Conservation (phyloP, 2,797 vertebrate genomes). For the Diplodus puntazzo region DNA sequence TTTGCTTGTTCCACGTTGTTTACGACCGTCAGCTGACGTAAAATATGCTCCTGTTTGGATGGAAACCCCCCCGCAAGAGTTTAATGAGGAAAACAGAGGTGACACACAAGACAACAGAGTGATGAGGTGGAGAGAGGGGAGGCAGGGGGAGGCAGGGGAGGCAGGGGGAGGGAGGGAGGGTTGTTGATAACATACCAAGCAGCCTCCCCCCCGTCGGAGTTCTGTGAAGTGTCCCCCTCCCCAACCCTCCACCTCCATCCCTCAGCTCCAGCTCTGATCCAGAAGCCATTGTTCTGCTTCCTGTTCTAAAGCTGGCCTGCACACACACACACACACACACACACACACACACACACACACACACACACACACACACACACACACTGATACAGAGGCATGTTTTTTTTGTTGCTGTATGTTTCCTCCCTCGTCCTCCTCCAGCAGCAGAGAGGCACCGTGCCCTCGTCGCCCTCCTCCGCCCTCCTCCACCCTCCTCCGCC, state of each 20-base stretch:
- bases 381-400: conserved; percentile 42
- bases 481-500: conserved; percentile 43
- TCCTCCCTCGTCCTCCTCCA: conserved; percentile 58
- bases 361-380: conserved; percentile 13
- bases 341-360: background rate
- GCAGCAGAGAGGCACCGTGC: conserved; percentile 64
- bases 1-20: conserved; percentile 1
- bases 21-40: conserved; percentile 2
- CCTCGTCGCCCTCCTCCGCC: conserved; percentile 44
- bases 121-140: background rate
- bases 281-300: conserved; percentile 81
- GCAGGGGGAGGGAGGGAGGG: background rate
- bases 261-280: conserved; percentile 59
- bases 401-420: conserved; percentile 72
- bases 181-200: conserved; percentile 62
- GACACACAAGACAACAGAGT: conserved; percentile 19
- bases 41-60: conserved; percentile 56
- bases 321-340: conserved; percentile 29
- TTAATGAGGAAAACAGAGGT: conserved; percentile 53
- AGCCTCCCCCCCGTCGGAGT: conserved; percentile 3
- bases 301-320: conserved; percentile 77
- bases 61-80: conserved; percentile 23
- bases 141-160: background rate
- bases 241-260: conserved; percentile 39
- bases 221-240: conserved; percentile 28